phyloP scores from a whole-genome alignment of 2,113 vertebrate species.

The Dendropsophus ebraccatus region DNA sequence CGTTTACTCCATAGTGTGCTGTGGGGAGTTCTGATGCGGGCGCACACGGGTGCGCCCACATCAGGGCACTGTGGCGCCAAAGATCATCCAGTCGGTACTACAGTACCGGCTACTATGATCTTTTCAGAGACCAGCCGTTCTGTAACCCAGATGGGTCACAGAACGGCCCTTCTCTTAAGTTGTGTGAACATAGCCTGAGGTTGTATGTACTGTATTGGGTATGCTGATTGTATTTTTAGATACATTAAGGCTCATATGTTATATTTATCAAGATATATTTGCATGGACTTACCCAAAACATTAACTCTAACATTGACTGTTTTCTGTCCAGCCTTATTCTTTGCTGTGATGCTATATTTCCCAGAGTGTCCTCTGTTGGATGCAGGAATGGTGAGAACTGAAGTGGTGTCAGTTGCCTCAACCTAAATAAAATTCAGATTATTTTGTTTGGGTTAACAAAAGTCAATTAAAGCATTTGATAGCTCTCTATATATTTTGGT shows the following conservation, averaged over 20 bases:
- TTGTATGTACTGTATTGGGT: too few species aligned
- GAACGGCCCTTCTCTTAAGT: too few species aligned
- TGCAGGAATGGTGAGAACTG: slow-evolving; percentile 81
- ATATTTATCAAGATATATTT: not conserved
- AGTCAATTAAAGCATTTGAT: not conserved
- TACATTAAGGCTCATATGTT: not conserved
- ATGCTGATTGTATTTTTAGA: too few species aligned
- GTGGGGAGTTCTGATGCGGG: too few species aligned
- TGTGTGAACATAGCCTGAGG: too few species aligned
- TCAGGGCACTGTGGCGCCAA: too few species aligned
- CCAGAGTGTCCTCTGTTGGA: slow-evolving; percentile 88
- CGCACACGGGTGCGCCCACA: too few species aligned
- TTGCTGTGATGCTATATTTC: slow-evolving; percentile 90
- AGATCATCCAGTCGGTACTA: too few species aligned
- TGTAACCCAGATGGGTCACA: too few species aligned
- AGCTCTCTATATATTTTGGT: not conserved
- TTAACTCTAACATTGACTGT: slow-evolving; percentile 86
- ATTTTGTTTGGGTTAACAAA: slow-evolving; percentile 17
- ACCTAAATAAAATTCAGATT: slow-evolving; percentile 72
- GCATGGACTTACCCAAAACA: slow-evolving; percentile 84
- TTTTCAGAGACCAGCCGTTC: too few species aligned
- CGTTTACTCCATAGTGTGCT: too few species aligned
- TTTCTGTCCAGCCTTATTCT: slow-evolving; percentile 93
- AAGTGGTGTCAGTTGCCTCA: slow-evolving; percentile 82
- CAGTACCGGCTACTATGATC: too few species aligned